A percentile compares a stretch with the other conserved stretches of the same genome.
Evolutionary conservation across 2,797 vertebrate species (phyloP).

Genomic region (Pygocentrus nattereri): DNA sequence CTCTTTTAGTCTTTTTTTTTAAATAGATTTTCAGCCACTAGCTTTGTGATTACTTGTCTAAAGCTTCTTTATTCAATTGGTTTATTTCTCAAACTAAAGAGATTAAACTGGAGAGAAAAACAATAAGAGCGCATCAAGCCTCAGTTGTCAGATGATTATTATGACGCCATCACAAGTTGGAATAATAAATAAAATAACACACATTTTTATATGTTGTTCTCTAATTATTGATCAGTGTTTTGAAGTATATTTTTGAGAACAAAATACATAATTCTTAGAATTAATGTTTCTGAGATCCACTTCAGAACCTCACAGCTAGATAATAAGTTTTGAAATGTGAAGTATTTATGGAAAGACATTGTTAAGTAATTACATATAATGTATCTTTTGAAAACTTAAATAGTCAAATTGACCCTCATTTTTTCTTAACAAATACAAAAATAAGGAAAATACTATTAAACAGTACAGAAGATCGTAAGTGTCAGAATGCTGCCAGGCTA

Average conservation of each 20-base stretch:
- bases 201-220: constrained; percentile 22
- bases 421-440: not conserved
- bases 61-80: constrained; percentile 63
- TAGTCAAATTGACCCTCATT: not conserved
- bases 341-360: not conserved
- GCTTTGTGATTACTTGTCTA: constrained; percentile 52
- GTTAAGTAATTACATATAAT: no score
- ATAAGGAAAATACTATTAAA: not conserved
- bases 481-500: not conserved
- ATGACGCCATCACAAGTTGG: constrained; percentile 23
- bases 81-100: constrained; percentile 64
- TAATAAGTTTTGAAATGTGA: not conserved
- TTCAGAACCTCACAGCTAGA: not conserved
- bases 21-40: constrained; percentile 41
- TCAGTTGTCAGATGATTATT: constrained; percentile 35
- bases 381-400: not conserved
- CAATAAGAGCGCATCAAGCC: constrained; percentile 44
- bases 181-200: not conserved
- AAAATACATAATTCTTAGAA: no score
- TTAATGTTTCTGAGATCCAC: no score
- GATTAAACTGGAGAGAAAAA: constrained; percentile 60
- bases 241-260: not conserved
- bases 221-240: not conserved
- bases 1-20: constrained; percentile 56
- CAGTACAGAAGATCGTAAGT: not conserved